Evolutionary conservation across 2,888 invertebrate species (phyloP).

Genomic region (Diploptera punctata): DNA sequence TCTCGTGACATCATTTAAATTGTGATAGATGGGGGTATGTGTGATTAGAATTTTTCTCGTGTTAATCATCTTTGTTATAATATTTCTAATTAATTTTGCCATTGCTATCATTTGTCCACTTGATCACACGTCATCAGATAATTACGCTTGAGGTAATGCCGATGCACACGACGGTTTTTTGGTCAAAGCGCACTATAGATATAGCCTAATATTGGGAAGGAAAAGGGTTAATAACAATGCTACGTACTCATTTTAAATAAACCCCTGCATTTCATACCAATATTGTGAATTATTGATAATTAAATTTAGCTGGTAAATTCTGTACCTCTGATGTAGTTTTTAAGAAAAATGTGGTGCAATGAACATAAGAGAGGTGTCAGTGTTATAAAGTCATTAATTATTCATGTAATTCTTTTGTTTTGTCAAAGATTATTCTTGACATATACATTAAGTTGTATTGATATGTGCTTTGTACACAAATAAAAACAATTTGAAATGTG

Average conservation of each 20-base stretch:
- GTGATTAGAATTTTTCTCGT: slow-evolving; percentile 16
- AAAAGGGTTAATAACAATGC: slow-evolving; percentile 25
- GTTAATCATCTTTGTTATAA: no score
- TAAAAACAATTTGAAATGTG: slow-evolving; percentile 40
- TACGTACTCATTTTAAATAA: slow-evolving; percentile 32
- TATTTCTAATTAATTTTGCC: background rate
- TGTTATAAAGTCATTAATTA: slow-evolving; percentile 33
- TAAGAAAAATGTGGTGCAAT: slow-evolving; percentile 42
- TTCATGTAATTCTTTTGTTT: slow-evolving; percentile 33
- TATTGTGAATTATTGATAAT: slow-evolving; percentile 29
- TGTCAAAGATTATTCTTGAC: slow-evolving; percentile 42
- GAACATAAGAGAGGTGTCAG: slow-evolving; percentile 37
- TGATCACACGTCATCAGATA: slow-evolving; percentile 11
- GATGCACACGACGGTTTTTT: slow-evolving; percentile 16
- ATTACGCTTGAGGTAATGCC: slow-evolving; percentile 22
- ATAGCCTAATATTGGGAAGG: slow-evolving; percentile 30
- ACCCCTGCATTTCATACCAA: slow-evolving; percentile 33
- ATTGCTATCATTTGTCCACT: background rate
- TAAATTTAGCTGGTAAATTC: slow-evolving; percentile 27
- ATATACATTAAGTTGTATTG: slow-evolving; percentile 42
- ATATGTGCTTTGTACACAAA: slow-evolving; percentile 46
- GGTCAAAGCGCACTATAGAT: no score
- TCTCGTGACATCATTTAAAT: slow-evolving; percentile 3
- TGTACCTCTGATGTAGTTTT: slow-evolving; percentile 34
- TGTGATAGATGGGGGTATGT: slow-evolving; percentile 1